Evolutionary conservation across 2,797 vertebrate genomes (phyloP).

Genomic region (Sciurus vulgaris): DNA sequence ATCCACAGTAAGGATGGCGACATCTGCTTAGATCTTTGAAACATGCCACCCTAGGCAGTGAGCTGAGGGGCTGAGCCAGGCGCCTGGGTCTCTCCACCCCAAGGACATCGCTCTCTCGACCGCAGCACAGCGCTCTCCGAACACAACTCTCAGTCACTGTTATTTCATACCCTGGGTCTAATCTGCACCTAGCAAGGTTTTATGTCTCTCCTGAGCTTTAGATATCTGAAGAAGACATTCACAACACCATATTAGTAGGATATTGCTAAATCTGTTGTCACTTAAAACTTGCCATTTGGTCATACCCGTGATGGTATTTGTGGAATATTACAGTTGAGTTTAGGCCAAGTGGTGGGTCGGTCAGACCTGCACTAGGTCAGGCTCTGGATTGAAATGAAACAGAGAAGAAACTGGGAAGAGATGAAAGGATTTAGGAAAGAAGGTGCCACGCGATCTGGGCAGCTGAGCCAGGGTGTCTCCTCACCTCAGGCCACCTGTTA

Average conservation of each 20-base stretch:
- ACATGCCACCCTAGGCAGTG: neutral
- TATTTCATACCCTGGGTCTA: neutral
- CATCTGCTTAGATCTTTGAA: neutral
- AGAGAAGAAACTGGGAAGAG: neutral
- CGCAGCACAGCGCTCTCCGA: neutral
- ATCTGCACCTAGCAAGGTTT: neutral
- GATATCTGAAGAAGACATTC: neutral
- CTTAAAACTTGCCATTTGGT: neutral
- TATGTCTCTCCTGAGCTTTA: neutral
- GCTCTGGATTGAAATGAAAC: conserved; percentile 22
- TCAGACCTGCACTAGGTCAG: neutral
- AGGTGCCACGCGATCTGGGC: neutral
- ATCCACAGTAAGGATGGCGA: neutral
- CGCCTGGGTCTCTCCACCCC: neutral
- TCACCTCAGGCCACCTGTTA: neutral
- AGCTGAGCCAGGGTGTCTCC: neutral
- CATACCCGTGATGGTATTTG: neutral
- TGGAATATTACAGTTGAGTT: neutral
- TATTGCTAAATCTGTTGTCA: neutral
- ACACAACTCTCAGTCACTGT: accelerated
- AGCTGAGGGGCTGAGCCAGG: neutral
- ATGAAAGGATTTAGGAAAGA: neutral
- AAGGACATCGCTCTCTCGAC: neutral
- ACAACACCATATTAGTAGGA: neutral
- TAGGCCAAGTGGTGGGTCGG: neutral